phyloP scores from a whole-genome alignment of 2,113 vertebrate genomes.

The Steatornis caripensis region DNA sequence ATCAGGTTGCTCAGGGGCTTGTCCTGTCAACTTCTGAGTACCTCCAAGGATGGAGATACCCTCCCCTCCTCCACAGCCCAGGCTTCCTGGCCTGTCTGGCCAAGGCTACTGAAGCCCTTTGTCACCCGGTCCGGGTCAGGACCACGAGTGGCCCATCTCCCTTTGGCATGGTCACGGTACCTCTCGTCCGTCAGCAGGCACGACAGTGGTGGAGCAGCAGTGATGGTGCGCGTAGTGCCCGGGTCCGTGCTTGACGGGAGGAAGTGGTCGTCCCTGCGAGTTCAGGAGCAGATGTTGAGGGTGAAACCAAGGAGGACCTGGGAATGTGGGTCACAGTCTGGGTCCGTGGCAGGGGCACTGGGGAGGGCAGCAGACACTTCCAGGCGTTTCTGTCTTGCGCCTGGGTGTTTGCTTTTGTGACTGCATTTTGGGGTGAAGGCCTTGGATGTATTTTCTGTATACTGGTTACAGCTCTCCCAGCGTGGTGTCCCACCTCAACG shows the following conservation, averaged over 20 bases:
- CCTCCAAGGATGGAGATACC: background rate
- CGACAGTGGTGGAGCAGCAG: background rate
- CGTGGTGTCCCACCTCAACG: background rate
- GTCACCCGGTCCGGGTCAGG: background rate
- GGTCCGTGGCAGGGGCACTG: background rate
- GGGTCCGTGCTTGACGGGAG: background rate
- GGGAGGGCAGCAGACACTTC: background rate
- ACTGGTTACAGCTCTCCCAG: background rate
- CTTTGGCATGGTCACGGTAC: background rate
- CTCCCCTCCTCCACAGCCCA: background rate
- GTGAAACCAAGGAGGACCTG: background rate
- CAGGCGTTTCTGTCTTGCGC: background rate
- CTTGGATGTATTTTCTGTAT: background rate
- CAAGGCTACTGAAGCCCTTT: background rate
- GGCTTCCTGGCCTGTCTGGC: background rate
- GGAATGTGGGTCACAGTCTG: background rate
- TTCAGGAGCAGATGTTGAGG: background rate
- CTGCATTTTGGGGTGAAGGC: background rate
- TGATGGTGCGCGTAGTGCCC: fast-evolving
- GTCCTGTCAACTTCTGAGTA: background rate
- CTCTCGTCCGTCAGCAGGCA: background rate
- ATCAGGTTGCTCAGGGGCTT: background rate
- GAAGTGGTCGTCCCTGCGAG: background rate
- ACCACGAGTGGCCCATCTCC: background rate
- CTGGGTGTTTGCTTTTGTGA: background rate